Conservation (phyloP, 1,140 invertebrate genomes). For the Mizuhopecten yessoensis region DNA sequence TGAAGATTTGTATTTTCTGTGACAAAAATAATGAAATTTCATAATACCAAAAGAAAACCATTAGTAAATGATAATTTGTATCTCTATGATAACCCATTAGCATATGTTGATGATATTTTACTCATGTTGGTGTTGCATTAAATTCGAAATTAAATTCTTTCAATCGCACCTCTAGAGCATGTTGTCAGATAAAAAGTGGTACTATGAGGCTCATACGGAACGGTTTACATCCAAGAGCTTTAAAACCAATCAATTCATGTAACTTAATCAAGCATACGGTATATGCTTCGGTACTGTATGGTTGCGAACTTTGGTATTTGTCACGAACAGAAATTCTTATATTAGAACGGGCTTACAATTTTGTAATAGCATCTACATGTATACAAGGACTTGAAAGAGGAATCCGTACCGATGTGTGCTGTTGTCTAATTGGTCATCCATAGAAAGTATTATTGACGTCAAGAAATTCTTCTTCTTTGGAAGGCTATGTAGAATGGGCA, state of each 20-base stretch:
- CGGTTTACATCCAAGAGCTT: background rate
- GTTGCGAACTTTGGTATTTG: constrained; percentile 15
- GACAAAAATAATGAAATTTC: background rate
- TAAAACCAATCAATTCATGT: background rate
- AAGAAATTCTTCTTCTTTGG: constrained; percentile 6
- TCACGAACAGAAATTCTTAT: background rate
- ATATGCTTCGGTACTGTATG: background rate
- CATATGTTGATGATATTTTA: background rate
- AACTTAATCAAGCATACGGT: background rate
- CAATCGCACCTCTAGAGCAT: background rate
- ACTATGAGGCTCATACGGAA: background rate
- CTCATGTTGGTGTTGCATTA: constrained; percentile 27
- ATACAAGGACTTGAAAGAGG: constrained; percentile 5
- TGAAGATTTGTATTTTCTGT: background rate
- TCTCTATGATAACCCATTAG: background rate
- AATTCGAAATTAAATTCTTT: background rate
- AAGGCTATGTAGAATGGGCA: background rate
- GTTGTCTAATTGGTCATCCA: background rate
- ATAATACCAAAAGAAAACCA: background rate
- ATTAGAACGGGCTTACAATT: constrained; percentile 27
- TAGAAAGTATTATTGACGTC: background rate
- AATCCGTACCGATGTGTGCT: background rate
- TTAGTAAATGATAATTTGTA: background rate
- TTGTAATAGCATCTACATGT: constrained; percentile 6
- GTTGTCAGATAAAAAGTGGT: background rate